Base-by-base conservation (phyloP, 2,113 vertebrate species). In the Willisornis vidua region DNA sequence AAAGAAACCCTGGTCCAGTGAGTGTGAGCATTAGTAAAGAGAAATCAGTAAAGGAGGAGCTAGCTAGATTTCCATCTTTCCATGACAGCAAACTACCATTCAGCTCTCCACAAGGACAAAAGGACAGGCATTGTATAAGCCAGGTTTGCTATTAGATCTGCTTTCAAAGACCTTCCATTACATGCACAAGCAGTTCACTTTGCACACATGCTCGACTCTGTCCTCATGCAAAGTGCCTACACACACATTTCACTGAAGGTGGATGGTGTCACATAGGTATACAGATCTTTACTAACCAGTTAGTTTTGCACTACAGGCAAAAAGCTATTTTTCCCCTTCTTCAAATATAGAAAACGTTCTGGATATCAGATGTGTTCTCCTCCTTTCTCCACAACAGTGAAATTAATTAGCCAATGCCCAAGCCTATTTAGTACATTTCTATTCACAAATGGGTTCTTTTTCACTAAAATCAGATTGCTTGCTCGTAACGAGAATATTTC, bases 401-500 rank as follows among this genome's bases (percentile, higher is more conserved):
- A 79, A 89, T 70, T n/a, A 65, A 55, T 62, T 39, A 66, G 10
- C 19, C 39, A 18, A 16, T n/a, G 26, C 19, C 51, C 48, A 67
- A 51, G 10, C 39, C 41, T 52, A 33, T 8, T 33, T 35, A 62
- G 29, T 10, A 67, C 6, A 35, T 74, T 93, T 76, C 16, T 37
- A 14, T 81, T 80, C 46, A 68, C 8, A 87, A 88, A 62, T 14
- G 0, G 73, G n/a, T 57, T 39, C 3, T 35, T 54, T 39, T 67
- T n/a, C 29, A 62, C 16, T 54, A 54, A 55, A 26, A 45, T 31
- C 33, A 51, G 22, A 19, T 23, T 74, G 22, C 1, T 87, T 58
- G 10, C 9, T 94, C 75, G 25, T 95, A 96, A 96, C 31, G 59
- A 62, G 65, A 78, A 88, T 91, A 48, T 51, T 54, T 86, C 78